A percentile compares a stretch with the other conserved stretches of the same genome.
Conservation (phyloP, 1,140 invertebrate species). For the Lethocerus indicus region DNA sequence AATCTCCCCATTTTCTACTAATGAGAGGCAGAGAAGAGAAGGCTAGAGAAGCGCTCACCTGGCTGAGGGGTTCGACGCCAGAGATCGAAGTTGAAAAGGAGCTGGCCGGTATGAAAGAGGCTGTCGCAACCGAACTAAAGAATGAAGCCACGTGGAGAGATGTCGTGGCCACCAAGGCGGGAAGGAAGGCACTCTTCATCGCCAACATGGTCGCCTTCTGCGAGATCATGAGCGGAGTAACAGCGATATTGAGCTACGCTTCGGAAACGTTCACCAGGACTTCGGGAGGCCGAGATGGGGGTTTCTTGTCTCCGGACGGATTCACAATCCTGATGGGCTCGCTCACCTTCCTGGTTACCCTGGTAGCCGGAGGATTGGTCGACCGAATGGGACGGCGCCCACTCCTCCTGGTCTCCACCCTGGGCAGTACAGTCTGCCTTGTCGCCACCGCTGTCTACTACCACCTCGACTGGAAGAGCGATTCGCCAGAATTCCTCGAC, state of each 20-base stretch:
- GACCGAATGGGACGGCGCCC: slow-evolving; percentile 30
- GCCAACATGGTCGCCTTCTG: slow-evolving; percentile 16
- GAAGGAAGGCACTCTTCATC: slow-evolving; percentile 17
- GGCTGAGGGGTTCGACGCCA: too few relatives aligned
- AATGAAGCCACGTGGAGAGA: slow-evolving; percentile 11
- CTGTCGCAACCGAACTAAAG: background rate
- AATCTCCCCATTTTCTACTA: slow-evolving; percentile 3
- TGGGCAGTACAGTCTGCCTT: background rate
- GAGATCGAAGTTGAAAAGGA: background rate
- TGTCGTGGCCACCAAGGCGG: slow-evolving; percentile 11
- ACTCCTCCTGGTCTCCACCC: background rate
- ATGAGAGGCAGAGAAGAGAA: background rate
- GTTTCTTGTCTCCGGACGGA: slow-evolving; percentile 6
- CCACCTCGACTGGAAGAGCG: background rate
- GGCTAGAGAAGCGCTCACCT: background rate
- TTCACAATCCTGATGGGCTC: slow-evolving; percentile 18
- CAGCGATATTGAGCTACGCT: slow-evolving; percentile 17
- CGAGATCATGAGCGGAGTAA: slow-evolving; percentile 17
- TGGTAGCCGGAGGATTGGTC: slow-evolving; percentile 25
- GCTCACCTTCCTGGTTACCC: slow-evolving; percentile 25
- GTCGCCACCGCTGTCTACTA: slow-evolving; percentile 13
- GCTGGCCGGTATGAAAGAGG: background rate
- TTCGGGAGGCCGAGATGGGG: too few relatives aligned
- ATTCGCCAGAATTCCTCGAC: background rate
- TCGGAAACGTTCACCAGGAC: slow-evolving; percentile 15